phyloP scores from a whole-genome alignment of 2,797 vertebrate species.

The Nyctibius grandis region DNA sequence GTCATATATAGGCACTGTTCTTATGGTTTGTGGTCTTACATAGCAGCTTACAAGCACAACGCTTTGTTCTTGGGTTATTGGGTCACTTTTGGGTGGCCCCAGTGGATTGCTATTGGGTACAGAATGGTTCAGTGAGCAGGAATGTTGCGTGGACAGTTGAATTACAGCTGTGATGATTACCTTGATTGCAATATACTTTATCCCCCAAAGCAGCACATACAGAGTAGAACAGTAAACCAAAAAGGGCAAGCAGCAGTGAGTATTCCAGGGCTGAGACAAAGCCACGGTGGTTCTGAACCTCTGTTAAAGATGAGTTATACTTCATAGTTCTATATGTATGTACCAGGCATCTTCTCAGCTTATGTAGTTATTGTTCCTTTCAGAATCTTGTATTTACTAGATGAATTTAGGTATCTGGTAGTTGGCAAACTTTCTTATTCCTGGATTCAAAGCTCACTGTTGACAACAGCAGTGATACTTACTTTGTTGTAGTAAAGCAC shows the following conservation, averaged over 20 bases:
- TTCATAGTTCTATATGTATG: background rate
- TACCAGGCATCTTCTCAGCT: background rate
- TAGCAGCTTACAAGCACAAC: rapidly evolving
- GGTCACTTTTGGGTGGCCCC: background rate
- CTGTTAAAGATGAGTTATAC: background rate
- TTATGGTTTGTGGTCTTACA: background rate
- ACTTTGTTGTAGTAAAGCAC: background rate
- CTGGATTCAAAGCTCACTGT: background rate
- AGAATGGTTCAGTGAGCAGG: background rate
- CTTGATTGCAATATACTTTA: background rate
- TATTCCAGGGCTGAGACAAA: background rate
- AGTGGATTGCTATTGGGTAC: background rate
- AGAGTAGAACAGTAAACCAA: background rate
- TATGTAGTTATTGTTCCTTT: background rate
- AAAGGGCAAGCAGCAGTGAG: background rate
- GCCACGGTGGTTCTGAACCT: background rate
- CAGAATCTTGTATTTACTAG: background rate
- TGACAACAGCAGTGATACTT: background rate
- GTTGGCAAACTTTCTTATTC: background rate
- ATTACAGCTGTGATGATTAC: background rate
- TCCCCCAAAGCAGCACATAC: background rate
- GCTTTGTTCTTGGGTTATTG: background rate
- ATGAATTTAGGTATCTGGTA: background rate
- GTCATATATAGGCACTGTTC: background rate
- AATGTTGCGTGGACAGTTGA: background rate